phyloP scores from a whole-genome alignment of 2,113 vertebrate genomes.

The Thryonomys swinderianus region DNA sequence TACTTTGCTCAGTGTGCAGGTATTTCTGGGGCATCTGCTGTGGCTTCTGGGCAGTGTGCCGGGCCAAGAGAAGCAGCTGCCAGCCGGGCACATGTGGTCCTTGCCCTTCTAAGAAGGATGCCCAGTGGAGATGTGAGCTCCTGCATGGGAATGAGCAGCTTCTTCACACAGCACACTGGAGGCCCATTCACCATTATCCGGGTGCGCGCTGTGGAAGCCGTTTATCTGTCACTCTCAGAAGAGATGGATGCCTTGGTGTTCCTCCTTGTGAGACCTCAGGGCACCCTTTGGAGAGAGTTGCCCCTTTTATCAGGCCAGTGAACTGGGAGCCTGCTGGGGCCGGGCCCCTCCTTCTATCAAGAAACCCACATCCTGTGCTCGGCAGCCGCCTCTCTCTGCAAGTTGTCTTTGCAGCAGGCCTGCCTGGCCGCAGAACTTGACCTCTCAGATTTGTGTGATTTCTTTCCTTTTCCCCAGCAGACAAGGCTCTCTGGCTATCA shows the following conservation, averaged over 20 bases:
- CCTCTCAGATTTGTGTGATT: neutral
- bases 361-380: conserved; percentile 60
- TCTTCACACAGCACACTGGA: neutral
- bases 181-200: neutral
- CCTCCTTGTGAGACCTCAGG: conserved; percentile 29
- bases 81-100: neutral
- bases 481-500: neutral
- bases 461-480: neutral
- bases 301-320: neutral
- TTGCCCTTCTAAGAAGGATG: neutral
- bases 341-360: neutral
- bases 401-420: neutral
- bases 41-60: neutral
- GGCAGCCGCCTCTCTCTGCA: neutral
- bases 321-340: neutral
- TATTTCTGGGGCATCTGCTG: neutral
- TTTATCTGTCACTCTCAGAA: conserved; percentile 34
- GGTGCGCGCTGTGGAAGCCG: neutral
- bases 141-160: neutral
- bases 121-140: neutral
- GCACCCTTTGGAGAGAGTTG: neutral
- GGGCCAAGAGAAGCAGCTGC: neutral
- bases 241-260: conserved; percentile 4
- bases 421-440: neutral
- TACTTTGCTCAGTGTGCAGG: neutral